Conservation (phyloP, 1,140 invertebrate genomes). For the Drosophila erecta region DNA sequence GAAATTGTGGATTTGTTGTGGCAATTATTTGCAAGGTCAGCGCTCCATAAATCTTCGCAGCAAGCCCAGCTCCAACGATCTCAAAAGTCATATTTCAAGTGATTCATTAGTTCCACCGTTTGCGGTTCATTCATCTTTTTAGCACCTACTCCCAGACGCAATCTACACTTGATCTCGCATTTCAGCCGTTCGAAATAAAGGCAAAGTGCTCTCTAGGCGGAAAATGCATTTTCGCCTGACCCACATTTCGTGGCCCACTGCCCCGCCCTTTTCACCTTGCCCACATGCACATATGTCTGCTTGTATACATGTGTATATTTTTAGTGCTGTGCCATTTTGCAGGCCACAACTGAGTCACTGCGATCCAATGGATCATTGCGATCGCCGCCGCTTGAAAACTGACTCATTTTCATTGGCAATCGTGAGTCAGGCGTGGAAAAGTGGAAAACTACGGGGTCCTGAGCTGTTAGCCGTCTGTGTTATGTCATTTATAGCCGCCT, state of each 20-base stretch:
- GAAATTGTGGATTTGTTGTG: not conserved
- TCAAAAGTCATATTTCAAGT: slow-evolving; percentile 11
- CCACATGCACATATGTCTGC: not conserved
- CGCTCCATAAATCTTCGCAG: not conserved
- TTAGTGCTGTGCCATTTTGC: slow-evolving; percentile 1
- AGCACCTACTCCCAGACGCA: slow-evolving; percentile 4
- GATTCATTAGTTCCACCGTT: slow-evolving; percentile 7
- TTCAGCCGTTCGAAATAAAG: slow-evolving; percentile 8
- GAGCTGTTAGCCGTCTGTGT: slow-evolving; percentile 24
- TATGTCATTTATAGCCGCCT: slow-evolving; percentile 71
- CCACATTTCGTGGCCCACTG: slow-evolving; percentile 43
- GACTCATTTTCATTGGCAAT: slow-evolving; percentile 30
- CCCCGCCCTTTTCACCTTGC: slow-evolving; percentile 25
- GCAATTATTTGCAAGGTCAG: slow-evolving; percentile 5
- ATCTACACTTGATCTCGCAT: slow-evolving; percentile 28
- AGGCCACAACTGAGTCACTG: slow-evolving; percentile 40
- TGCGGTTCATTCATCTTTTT: slow-evolving; percentile 19
- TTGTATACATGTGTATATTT: too few relatives aligned
- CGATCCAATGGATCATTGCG: slow-evolving; percentile 7
- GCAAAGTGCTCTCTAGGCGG: slow-evolving; percentile 11
- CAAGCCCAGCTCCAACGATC: not conserved
- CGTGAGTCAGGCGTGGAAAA: slow-evolving; percentile 37
- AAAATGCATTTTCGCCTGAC: slow-evolving; percentile 66
- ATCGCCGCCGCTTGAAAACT: slow-evolving; percentile 8
- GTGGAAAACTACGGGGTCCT: slow-evolving; percentile 19